phyloP scores from a whole-genome alignment of 2,797 vertebrate genomes.

The Chaetophractus vellerosus region DNA sequence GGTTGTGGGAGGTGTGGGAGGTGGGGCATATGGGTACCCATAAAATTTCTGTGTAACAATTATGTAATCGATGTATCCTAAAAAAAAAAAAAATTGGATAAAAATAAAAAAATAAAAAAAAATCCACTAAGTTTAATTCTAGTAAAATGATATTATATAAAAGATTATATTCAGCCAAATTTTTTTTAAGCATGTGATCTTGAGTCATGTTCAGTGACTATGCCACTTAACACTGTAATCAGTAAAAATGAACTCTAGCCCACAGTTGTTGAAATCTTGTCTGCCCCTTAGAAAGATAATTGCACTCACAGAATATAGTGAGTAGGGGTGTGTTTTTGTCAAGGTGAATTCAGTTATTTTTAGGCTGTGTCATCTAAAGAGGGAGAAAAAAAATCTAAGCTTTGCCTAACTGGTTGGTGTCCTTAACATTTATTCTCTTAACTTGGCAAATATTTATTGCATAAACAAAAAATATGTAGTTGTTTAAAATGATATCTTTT shows the following conservation, averaged over 20 bases:
- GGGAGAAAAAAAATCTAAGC: background rate
- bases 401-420: background rate
- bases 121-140: slow-evolving; percentile 37
- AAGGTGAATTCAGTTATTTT: slow-evolving; percentile 19
- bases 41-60: no score
- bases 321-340: slow-evolving; percentile 40
- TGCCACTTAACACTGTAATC: background rate
- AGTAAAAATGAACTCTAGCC: slow-evolving; percentile 39
- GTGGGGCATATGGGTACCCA: no score
- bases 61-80: no score
- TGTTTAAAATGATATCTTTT: slow-evolving; percentile 26
- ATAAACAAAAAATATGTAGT: slow-evolving; percentile 20
- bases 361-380: background rate
- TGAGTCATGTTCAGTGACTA: background rate
- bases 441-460: slow-evolving; percentile 51
- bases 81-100: no score
- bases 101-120: no score
- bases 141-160: background rate
- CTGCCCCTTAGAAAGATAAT: background rate
- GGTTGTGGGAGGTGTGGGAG: no score
- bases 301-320: background rate
- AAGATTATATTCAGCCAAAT: background rate
- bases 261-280: background rate
- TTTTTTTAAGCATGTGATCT: background rate
- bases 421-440: background rate